A percentile compares a stretch with the other conserved stretches of the same genome.
phyloP scores from a whole-genome alignment of 2,113 vertebrate species.

The Percopsis transmontana region DNA sequence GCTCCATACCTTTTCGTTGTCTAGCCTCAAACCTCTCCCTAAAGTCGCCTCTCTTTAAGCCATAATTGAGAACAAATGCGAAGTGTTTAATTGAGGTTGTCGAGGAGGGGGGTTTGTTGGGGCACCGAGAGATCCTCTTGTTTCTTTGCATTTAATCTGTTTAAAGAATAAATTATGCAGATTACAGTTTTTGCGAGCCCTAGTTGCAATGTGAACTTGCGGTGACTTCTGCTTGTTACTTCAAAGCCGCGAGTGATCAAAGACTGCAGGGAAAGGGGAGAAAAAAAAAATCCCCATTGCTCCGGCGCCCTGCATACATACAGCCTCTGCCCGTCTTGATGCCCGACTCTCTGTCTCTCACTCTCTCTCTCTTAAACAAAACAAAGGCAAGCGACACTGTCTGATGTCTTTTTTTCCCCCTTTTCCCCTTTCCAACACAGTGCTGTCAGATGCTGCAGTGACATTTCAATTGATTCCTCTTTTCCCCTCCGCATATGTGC shows the following conservation, averaged over 20 bases:
- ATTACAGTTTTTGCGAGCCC: slow-evolving; percentile 69
- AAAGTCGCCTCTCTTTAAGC: slow-evolving; percentile 51
- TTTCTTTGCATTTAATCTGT: slow-evolving; percentile 58
- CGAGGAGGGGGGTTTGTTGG: slow-evolving; percentile 57
- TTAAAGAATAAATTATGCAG: slow-evolving; percentile 81
- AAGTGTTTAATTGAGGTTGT: slow-evolving; percentile 69
- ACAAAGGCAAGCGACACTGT: slow-evolving; percentile 81
- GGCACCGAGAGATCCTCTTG: slow-evolving; percentile 60
- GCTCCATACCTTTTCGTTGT: slow-evolving; percentile 29
- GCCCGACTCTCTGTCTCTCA: slow-evolving; percentile 48
- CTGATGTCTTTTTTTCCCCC: slow-evolving; percentile 62
- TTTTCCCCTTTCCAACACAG: slow-evolving; percentile 59
- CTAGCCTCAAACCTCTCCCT: slow-evolving; percentile 44
- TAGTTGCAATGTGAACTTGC: slow-evolving; percentile 79
- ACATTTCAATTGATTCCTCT: slow-evolving; percentile 75
- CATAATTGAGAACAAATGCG: slow-evolving; percentile 73
- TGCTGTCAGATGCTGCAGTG: slow-evolving; percentile 70
- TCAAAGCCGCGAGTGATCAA: slow-evolving; percentile 87
- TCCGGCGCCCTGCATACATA: slow-evolving; percentile 72
- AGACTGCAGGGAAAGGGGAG: slow-evolving; percentile 69
- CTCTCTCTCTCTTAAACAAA: slow-evolving; percentile 34
- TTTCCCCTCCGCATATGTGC: slow-evolving; percentile 43
- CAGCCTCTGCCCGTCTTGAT: slow-evolving; percentile 70
- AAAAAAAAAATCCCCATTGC: slow-evolving; percentile 77
- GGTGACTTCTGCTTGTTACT: slow-evolving; percentile 78